phyloP scores from a whole-genome alignment of 2,113 vertebrate genomes.

The Stegostoma tigrinum region DNA sequence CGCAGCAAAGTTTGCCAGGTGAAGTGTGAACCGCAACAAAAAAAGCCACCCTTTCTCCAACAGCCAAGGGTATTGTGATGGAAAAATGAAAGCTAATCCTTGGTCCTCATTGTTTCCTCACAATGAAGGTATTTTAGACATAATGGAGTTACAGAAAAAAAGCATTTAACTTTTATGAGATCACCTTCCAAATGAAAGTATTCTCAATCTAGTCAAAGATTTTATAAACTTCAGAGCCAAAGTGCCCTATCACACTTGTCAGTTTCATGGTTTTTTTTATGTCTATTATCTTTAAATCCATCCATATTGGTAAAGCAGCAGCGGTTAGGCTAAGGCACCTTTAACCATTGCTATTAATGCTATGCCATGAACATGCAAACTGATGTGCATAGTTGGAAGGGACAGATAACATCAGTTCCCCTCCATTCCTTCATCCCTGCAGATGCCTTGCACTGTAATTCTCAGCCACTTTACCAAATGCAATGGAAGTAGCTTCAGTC shows the following conservation, averaged over 20 bases:
- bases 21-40: background rate
- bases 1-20: background rate
- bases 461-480: background rate
- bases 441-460: background rate
- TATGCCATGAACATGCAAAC: background rate
- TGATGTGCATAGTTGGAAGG: background rate
- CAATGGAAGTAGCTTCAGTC: too few relatives aligned
- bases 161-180: background rate
- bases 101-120: background rate
- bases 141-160: background rate
- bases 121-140: background rate
- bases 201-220: background rate
- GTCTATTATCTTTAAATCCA: background rate
- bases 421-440: background rate
- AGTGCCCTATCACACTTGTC: background rate
- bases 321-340: background rate
- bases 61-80: background rate
- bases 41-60: background rate
- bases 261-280: background rate
- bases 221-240: background rate
- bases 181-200: background rate
- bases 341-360: background rate
- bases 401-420: background rate
- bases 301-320: background rate
- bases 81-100: background rate